These are phyloP conservation scores for Anthoscopus minutus DNA, from an alignment of 2,113 vertebrate genomes.

Conservation along the genomic window DNA sequence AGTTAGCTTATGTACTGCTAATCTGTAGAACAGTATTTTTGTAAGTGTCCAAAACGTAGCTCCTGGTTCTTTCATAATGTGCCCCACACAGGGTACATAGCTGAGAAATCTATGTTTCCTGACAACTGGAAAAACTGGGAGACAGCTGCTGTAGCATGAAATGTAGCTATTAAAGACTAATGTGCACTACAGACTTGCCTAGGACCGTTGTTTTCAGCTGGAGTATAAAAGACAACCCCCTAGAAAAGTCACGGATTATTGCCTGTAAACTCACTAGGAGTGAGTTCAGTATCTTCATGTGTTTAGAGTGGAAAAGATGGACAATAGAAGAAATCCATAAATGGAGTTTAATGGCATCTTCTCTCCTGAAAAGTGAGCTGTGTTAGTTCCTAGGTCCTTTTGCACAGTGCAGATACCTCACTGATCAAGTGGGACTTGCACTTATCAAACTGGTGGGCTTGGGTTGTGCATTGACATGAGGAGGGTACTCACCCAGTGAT, in stretches of 20 bases:
- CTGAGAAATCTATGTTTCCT: not conserved
- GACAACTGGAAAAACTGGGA: not conserved
- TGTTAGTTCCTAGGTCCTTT: not conserved
- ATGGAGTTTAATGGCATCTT: accelerated
- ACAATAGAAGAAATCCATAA: not conserved
- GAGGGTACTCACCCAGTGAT: accelerated
- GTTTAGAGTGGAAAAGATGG: not conserved
- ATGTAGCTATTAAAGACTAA: not conserved
- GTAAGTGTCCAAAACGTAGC: not conserved
- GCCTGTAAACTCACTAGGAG: not conserved
- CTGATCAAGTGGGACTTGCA: too few species aligned
- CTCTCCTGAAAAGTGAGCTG: not conserved
- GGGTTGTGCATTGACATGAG: not conserved
- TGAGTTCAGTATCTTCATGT: not conserved
- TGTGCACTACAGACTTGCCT: not conserved
- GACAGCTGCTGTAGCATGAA: not conserved
- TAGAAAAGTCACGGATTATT: not conserved
- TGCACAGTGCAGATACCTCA: not conserved
- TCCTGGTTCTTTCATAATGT: not conserved
- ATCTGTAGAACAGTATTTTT: not conserved
- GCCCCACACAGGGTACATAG: not conserved
- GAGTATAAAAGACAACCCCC: not conserved
- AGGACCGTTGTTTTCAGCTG: not conserved
- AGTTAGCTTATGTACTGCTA: not conserved
- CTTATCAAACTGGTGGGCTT: not conserved